Conservation (phyloP, 2,113 vertebrate genomes). For the Corydoras maculifer region DNA sequence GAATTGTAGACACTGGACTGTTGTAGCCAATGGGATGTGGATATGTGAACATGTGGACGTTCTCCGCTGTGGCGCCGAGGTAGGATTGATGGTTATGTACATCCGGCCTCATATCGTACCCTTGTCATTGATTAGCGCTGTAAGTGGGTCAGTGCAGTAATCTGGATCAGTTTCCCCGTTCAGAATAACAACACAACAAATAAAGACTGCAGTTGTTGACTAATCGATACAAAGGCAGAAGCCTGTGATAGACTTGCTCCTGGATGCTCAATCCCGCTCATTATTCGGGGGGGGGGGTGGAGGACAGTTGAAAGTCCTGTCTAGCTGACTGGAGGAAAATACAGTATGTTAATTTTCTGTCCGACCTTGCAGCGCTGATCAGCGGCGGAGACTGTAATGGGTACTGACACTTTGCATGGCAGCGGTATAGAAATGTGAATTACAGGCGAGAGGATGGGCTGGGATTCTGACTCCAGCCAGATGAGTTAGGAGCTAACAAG, state of each 20-base stretch:
- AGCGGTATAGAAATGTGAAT: slow-evolving; percentile 27
- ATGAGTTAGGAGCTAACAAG: slow-evolving; percentile 28
- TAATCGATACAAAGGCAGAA: background rate
- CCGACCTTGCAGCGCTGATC: slow-evolving; percentile 30
- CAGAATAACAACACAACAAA: background rate
- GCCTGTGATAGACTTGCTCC: background rate
- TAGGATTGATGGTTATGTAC: no score
- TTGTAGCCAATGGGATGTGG: no score
- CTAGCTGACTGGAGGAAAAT: slow-evolving; percentile 27
- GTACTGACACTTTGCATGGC: slow-evolving; percentile 19
- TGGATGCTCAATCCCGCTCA: background rate
- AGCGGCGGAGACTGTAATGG: slow-evolving; percentile 14
- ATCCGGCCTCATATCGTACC: no score
- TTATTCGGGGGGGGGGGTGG: background rate
- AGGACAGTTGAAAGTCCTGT: background rate
- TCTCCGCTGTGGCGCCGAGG: no score
- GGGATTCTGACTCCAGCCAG: slow-evolving; percentile 15
- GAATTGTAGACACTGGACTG: no score
- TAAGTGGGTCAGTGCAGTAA: background rate
- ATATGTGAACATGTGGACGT: no score
- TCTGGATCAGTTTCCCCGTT: background rate
- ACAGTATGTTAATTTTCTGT: slow-evolving; percentile 35
- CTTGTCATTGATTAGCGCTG: no score
- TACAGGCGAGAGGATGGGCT: background rate
- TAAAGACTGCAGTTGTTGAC: background rate